A percentile compares a stretch with the other conserved stretches of the same genome.
phyloP scores from a whole-genome alignment of 2,888 invertebrate genomes.

The Micropterix aruncella region DNA sequence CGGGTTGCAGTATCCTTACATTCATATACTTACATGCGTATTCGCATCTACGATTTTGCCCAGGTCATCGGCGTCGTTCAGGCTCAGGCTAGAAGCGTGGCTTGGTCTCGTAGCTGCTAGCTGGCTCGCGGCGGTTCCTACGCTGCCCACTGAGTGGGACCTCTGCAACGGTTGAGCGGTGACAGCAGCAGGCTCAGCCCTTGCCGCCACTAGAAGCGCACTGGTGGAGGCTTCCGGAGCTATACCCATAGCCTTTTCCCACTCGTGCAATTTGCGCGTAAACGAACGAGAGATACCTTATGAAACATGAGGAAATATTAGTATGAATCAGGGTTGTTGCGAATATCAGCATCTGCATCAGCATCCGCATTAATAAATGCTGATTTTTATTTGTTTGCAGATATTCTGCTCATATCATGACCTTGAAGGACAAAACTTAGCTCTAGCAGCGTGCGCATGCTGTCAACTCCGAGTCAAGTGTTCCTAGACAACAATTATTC shows the following conservation, averaged over 20 bases:
- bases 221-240: constrained; percentile 77
- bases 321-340: too few relatives aligned
- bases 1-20: too few relatives aligned
- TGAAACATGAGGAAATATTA: too few relatives aligned
- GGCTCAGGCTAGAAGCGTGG: constrained; percentile 56
- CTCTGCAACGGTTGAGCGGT: constrained; percentile 42
- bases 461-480: too few relatives aligned
- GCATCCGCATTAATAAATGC: too few relatives aligned
- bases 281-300: constrained; percentile 77
- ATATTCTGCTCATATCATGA: too few relatives aligned
- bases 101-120: constrained; percentile 38
- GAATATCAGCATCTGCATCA: too few relatives aligned
- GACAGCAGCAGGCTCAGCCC: constrained; percentile 20
- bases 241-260: constrained; percentile 81
- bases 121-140: constrained; percentile 39
- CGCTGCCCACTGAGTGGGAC: constrained; percentile 66
- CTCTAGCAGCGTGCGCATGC: too few relatives aligned
- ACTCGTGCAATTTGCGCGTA: constrained; percentile 79
- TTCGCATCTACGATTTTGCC: constrained; percentile 13
- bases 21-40: too few relatives aligned
- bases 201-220: constrained; percentile 47
- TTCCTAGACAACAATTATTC: too few relatives aligned
- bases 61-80: constrained; percentile 57
- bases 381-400: too few relatives aligned
- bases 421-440: too few relatives aligned